A percentile compares a stretch with the other conserved stretches of the same genome.
phyloP scores from a whole-genome alignment of 2,888 invertebrate genomes.

The Hirtodrosophila trivittata region DNA sequence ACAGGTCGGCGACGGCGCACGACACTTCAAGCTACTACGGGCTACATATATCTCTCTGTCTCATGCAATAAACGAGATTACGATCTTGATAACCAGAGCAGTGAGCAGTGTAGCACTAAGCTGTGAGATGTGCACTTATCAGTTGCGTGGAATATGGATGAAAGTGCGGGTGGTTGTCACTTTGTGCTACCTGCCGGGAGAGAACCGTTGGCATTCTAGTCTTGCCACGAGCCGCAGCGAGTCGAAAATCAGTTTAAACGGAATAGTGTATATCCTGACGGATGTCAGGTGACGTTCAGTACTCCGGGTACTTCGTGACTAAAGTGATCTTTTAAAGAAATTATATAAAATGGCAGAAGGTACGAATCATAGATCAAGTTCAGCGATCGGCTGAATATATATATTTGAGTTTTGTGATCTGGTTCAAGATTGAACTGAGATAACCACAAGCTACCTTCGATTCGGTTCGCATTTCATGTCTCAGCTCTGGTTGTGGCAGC shows the following conservation, averaged over 20 bases:
- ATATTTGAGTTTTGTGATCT: constrained; percentile 30
- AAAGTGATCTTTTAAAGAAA: constrained; percentile 1
- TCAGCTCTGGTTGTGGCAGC: constrained; percentile 16
- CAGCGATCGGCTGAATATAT: constrained; percentile 3
- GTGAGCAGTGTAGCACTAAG: constrained; percentile 52
- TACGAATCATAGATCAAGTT: constrained; percentile 40
- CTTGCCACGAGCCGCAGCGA: constrained; percentile 16
- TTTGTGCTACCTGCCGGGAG: constrained; percentile 30
- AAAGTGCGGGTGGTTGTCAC: constrained; percentile 42
- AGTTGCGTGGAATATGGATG: constrained; percentile 51
- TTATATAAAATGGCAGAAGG: constrained; percentile 57
- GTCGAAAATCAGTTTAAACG: not conserved
- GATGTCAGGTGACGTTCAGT: not conserved
- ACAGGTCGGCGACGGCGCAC: constrained; percentile 13
- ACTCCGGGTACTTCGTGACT: not conserved
- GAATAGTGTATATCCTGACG: constrained; percentile 5
- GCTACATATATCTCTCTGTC: too few species aligned
- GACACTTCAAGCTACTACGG: constrained; percentile 20
- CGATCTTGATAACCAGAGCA: constrained; percentile 36
- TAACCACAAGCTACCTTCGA: constrained; percentile 60
- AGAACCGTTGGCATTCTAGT: constrained; percentile 40
- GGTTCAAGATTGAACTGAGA: constrained; percentile 58
- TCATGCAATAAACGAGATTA: constrained; percentile 46
- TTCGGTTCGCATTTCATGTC: constrained; percentile 42
- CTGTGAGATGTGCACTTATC: constrained; percentile 61